Conservation (phyloP, 1,140 invertebrate genomes). For the Drosophila takahashii region DNA sequence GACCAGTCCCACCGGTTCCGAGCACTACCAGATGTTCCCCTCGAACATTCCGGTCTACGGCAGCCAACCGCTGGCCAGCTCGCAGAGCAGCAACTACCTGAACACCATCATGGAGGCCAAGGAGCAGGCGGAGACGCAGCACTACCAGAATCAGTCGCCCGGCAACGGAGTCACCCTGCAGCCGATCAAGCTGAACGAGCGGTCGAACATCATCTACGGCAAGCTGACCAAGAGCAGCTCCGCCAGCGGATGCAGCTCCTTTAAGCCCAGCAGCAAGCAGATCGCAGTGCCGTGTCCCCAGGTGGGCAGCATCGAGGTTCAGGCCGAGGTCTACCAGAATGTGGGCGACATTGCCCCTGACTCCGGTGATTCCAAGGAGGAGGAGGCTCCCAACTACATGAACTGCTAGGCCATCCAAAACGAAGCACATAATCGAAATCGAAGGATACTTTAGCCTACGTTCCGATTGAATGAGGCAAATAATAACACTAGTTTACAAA, state of each 20-base stretch:
- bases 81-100: slow-evolving; percentile 73
- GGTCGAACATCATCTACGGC: slow-evolving; percentile 79
- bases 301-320: slow-evolving; percentile 69
- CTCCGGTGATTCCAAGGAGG: slow-evolving; percentile 2
- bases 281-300: slow-evolving; percentile 61
- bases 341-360: slow-evolving; percentile 49
- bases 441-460: no score
- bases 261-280: slow-evolving; percentile 70
- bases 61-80: slow-evolving; percentile 58
- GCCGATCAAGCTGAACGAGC: slow-evolving; percentile 81
- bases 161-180: slow-evolving; percentile 76
- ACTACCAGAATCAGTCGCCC: slow-evolving; percentile 60
- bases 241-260: slow-evolving; percentile 73
- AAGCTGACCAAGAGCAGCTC: slow-evolving; percentile 69
- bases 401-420: slow-evolving; percentile 68
- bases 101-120: slow-evolving; percentile 83
- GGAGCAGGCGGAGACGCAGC: slow-evolving; percentile 66
- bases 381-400: slow-evolving; percentile 76
- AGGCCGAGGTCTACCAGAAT: slow-evolving; percentile 83
- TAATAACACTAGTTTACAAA: no score
- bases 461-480: no score
- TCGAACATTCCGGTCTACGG: slow-evolving; percentile 84
- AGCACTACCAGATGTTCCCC: slow-evolving; percentile 84
- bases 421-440: slow-evolving; percentile 16
- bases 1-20: slow-evolving; percentile 76